These are phyloP conservation scores for Drosophila subpulchrella DNA, from an alignment of 1,140 invertebrate genomes.

Conservation along the genomic window DNA sequence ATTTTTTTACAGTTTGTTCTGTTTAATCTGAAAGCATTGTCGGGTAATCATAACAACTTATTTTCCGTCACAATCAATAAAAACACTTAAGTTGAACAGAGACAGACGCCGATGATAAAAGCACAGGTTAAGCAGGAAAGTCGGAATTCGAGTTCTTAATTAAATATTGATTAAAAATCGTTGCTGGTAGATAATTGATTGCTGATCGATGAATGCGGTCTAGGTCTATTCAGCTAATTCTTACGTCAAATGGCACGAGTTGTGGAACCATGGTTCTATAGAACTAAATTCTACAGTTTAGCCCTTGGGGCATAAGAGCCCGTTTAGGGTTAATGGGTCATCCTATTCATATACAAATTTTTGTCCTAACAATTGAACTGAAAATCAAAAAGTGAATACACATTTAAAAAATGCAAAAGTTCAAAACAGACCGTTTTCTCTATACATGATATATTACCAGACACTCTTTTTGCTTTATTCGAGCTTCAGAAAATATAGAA, in stretches of 20 bases:
- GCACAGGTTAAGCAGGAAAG: not conserved
- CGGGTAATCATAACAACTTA: constrained; percentile 19
- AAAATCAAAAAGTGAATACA: not conserved
- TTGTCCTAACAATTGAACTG: too few species aligned
- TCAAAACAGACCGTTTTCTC: too few species aligned
- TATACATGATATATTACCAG: too few species aligned
- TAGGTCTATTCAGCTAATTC: not conserved
- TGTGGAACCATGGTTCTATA: not conserved
- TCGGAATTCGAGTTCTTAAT: not conserved
- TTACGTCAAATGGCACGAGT: not conserved
- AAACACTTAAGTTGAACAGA: not conserved
- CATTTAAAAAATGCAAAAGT: too few species aligned
- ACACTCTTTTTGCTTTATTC: too few species aligned
- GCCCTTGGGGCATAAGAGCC: not conserved
- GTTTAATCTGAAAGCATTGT: not conserved
- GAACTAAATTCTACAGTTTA: not conserved
- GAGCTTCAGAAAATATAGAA: too few species aligned
- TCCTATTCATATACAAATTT: constrained; percentile 9
- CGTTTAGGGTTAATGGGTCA: not conserved
- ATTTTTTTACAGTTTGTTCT: not conserved
- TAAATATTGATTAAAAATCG: constrained; percentile 1
- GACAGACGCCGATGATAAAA: not conserved
- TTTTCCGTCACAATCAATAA: constrained; percentile 7
- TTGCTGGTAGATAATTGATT: not conserved
- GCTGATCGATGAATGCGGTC: constrained; percentile 14